Base-by-base conservation (phyloP, 2,797 vertebrate genomes). In the Synanceia verrucosa region DNA sequence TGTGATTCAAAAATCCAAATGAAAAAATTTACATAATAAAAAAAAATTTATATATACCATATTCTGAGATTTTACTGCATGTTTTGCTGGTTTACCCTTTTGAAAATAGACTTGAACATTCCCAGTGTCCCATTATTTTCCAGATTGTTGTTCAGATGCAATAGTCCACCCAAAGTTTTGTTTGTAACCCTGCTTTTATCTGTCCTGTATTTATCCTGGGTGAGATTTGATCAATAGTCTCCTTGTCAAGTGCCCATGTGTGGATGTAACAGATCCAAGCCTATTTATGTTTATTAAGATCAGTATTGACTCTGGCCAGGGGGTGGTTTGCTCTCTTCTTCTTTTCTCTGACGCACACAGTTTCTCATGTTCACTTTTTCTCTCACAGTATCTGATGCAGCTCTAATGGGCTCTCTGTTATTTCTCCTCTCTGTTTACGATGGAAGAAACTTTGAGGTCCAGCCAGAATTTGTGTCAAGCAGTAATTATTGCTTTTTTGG, bases 181-280 rank as follows among this genome's bases (percentile, higher is more conserved):
- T 52, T 61, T 66, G 58, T 78, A 59, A 76, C 74, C 59, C 26
- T 14, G 37, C 37, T 71, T 64, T 73, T 83, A 51, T 81, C 72
- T 50, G 48, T 70, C 46, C 55, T 47, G 51, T 76, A 41, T 73
- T 53, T 67, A 53, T 70, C 73, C 75, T 82, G 53, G 80, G 83
- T 75, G 65, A 31, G 73, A 52, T 82, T 47, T 85, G 82, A 92
- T 92, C 89, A 79, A 84, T 90, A 85, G 59, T 69, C 72, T 73
- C 60, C 66, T 78, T 81, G 78, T 75, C 76, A 80, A 61, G 68
- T 71, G 68, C 52, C 58, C 19, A 24, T 64, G 76, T 78, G 84
- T 71, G 72, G 82, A 87, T 88, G 79, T 78, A 86, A 78, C 83
- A 68, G 62, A 89, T 91, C 79, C 81, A 79, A 80, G 86, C 81